phyloP scores from a whole-genome alignment of 2,113 vertebrate species.

The Xerus inauris region DNA sequence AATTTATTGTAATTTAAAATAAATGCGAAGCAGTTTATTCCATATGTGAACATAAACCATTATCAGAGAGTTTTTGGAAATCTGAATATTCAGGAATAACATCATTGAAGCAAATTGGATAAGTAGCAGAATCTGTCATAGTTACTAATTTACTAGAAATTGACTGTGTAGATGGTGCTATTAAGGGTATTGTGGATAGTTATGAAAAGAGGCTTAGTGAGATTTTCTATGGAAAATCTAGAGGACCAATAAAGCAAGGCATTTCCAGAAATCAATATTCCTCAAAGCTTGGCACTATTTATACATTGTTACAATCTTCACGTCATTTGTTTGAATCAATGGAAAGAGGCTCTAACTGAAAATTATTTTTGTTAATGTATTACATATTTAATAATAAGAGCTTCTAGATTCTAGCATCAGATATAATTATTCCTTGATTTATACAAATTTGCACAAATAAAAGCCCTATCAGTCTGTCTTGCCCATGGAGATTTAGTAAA shows the following conservation, averaged over 20 bases:
- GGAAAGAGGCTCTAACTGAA: not conserved
- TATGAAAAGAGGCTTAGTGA: constrained; percentile 41
- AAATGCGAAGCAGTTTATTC: not conserved
- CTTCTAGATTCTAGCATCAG: constrained; percentile 53
- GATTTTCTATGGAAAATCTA: constrained; percentile 38
- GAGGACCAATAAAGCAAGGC: not conserved
- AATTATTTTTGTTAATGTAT: constrained; percentile 11
- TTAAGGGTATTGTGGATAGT: not conserved
- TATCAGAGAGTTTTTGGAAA: constrained; percentile 27
- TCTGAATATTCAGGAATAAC: not conserved
- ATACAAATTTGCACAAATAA: constrained; percentile 60
- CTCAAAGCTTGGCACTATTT: not conserved
- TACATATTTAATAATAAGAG: constrained; percentile 63
- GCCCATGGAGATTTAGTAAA: constrained; percentile 39
- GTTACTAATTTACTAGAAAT: constrained; percentile 29
- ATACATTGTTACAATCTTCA: constrained; percentile 16
- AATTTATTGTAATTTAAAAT: constrained; percentile 10
- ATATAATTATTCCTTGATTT: constrained; percentile 43
- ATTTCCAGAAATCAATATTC: constrained; percentile 44
- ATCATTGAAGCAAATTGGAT: constrained; percentile 36
- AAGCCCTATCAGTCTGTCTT: not conserved
- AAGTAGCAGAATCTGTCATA: not conserved
- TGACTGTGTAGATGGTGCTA: not conserved
- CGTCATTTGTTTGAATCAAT: constrained; percentile 35
- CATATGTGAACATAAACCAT: not conserved